These are phyloP conservation scores for Drosophila yooni DNA, from an alignment of 2,888 invertebrate species.

Conservation along the genomic window DNA sequence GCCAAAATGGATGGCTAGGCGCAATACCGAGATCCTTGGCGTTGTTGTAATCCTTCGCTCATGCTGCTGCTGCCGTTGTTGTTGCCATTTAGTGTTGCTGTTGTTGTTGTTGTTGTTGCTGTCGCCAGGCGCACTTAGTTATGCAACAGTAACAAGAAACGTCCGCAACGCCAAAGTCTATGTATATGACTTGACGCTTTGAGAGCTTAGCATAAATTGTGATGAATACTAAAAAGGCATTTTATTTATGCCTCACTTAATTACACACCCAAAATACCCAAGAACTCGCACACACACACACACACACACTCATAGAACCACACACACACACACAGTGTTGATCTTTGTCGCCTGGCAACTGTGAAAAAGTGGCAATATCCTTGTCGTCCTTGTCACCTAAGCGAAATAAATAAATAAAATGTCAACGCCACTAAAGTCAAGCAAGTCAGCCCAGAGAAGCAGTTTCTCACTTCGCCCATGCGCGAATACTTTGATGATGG, in stretches of 20 bases:
- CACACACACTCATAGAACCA: not conserved
- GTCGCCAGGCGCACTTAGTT: conserved; percentile 55
- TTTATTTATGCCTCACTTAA: conserved; percentile 80
- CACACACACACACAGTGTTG: conserved; percentile 24
- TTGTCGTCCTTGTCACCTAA: conserved; percentile 63
- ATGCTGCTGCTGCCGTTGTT: conserved; percentile 19
- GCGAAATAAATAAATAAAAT: conserved; percentile 72
- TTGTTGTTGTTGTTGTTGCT: conserved; percentile 27
- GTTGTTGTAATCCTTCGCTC: conserved; percentile 43
- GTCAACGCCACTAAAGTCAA: conserved; percentile 34
- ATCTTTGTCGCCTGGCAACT: conserved; percentile 45
- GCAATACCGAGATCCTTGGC: conserved; percentile 31
- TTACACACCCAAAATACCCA: conserved; percentile 58
- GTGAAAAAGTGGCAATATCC: conserved; percentile 48
- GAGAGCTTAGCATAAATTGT: conserved; percentile 82
- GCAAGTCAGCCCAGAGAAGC: conserved; percentile 3
- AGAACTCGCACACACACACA: conserved; percentile 12
- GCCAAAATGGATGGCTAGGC: conserved; percentile 62
- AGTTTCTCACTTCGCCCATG: conserved; percentile 22
- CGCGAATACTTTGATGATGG: conserved; percentile 5
- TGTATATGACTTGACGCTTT: conserved; percentile 68
- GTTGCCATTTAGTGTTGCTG: conserved; percentile 8
- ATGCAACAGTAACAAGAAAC: conserved; percentile 55
- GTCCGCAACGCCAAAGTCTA: conserved; percentile 36
- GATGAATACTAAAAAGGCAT: conserved; percentile 83